Evolutionary conservation across 1,140 invertebrate genomes (phyloP), one percentile per base, ranked within the genome.

Genomic region (Habropoda laboriosa): DNA sequence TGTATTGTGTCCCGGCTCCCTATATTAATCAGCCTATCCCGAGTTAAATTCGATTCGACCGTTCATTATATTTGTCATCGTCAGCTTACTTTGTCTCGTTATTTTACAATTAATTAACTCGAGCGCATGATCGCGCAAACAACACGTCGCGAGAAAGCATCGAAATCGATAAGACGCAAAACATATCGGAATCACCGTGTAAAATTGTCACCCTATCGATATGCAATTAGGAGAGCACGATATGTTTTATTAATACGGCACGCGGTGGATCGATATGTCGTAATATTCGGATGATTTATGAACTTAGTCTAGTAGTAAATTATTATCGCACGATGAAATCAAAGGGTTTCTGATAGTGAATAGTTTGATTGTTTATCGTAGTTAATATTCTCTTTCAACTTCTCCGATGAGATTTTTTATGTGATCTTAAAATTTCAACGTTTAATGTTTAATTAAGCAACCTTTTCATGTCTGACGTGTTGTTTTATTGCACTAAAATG

Each of bases 31-130:
- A 45, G 49, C 27, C 38, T 45, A 55, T 35, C 49, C 49, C 4
- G 40, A 30, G 27, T 76, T 58, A 76, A 76, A 76, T 53, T 16
- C 58, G 18, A 53, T 68, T 47, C 40, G 8, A 12, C 40, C 30
- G 49, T 66, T 32, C 6, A 42, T 47, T 51, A 64, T 18, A 53
- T 64, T 75, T 27, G 32, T 66, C 38, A 21, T 24, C 30, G 32
- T 30, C 40, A 51, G 16, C 24, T 40, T 51, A 35, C 58, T 32
- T n/a, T 27, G 40, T 30, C 21, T 45, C 30, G 24, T 76, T 76
- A 68, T 55, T 68, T 68, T 38, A 27, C 40, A 21, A 76, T 68
- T 58, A 76, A 67, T 67, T 67, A 55, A 57, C 12, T 16, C 3
- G 18, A 1, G 3, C 27, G 27, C 16, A 1, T 27, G 16, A 10